Evolutionary conservation across 2,888 invertebrate genomes (phyloP).

Genomic region (Apomyelois bistriatella): DNA sequence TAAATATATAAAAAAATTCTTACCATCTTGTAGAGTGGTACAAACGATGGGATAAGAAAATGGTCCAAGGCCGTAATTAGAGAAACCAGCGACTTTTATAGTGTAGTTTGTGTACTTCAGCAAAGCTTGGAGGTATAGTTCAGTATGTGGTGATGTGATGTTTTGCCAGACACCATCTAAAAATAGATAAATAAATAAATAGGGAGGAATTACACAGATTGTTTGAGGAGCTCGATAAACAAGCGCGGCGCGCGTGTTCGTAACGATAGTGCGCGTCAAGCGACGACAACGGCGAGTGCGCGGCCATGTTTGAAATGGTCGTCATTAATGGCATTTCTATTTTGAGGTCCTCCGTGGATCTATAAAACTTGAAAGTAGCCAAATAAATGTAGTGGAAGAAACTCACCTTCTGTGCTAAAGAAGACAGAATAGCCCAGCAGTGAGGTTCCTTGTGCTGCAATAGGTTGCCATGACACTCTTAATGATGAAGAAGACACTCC

Average conservation of each 20-base stretch:
- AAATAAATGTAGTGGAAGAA: too few species aligned
- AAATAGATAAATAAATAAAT: slow-evolving; percentile 20
- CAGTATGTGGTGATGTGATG: slow-evolving; percentile 84
- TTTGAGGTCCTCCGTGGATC: too few species aligned
- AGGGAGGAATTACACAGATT: too few species aligned
- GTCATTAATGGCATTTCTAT: too few species aligned
- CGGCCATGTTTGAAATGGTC: too few species aligned
- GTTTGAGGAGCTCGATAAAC: too few species aligned
- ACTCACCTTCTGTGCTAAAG: slow-evolving; percentile 81
- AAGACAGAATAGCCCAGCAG: slow-evolving; percentile 90
- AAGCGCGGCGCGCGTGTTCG: too few species aligned
- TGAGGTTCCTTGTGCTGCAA: slow-evolving; percentile 83
- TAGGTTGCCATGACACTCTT: slow-evolving; percentile 87
- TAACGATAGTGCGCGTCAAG: too few species aligned
- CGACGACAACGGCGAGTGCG: too few species aligned
- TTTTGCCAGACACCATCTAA: slow-evolving; percentile 66
- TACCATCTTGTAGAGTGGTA: slow-evolving; percentile 91
- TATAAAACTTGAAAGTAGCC: too few species aligned
- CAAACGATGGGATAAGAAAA: slow-evolving; percentile 88
- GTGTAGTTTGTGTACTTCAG: slow-evolving; percentile 93
- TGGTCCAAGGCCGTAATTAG: slow-evolving; percentile 90
- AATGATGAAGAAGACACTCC: slow-evolving; percentile 88
- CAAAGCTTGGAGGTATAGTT: slow-evolving; percentile 87
- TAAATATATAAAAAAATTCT: too few species aligned
- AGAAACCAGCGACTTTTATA: slow-evolving; percentile 90